phyloP scores from a whole-genome alignment of 2,888 invertebrate genomes.

The Heteromurus nitidus region DNA sequence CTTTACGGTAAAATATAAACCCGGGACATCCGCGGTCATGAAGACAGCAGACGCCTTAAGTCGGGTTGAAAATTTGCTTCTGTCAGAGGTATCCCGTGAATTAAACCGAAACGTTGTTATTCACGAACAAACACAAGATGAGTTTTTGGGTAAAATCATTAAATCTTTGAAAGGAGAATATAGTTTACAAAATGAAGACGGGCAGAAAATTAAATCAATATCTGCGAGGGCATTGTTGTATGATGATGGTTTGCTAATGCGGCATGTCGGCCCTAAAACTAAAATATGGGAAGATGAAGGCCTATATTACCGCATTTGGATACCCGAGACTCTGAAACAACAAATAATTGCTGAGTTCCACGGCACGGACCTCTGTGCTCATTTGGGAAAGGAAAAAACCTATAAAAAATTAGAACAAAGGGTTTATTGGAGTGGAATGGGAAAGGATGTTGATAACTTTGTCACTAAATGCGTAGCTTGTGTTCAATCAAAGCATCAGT shows the following conservation, averaged over 20 bases:
- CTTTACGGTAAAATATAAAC: constrained; percentile 75
- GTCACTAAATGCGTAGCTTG: constrained; percentile 58
- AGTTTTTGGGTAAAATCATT: constrained; percentile 28
- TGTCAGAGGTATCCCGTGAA: neutral
- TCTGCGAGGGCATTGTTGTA: constrained; percentile 17
- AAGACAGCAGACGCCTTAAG: constrained; percentile 75
- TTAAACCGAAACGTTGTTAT: constrained; percentile 1
- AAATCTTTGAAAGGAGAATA: constrained; percentile 30
- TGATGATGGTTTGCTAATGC: constrained; percentile 40
- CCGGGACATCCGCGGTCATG: constrained; percentile 74
- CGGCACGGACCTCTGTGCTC: constrained; percentile 32
- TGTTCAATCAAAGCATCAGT: constrained; percentile 33
- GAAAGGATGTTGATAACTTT: constrained; percentile 41
- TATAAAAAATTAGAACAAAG: constrained; percentile 49
- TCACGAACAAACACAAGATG: constrained; percentile 41
- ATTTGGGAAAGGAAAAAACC: constrained; percentile 65
- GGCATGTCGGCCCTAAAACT: constrained; percentile 37
- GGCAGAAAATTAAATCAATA: neutral
- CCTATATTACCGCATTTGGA: constrained; percentile 48
- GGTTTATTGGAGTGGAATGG: constrained; percentile 60
- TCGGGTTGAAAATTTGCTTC: neutral
- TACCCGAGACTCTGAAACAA: constrained; percentile 32
- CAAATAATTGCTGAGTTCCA: constrained; percentile 51
- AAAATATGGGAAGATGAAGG: constrained; percentile 62
- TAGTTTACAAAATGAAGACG: constrained; percentile 12